Percentiles rank a stretch among this genome's conserved stretches.
Evolutionary conservation across 2,113 vertebrate species (phyloP).

Genomic region (Syrmaticus mikado): DNA sequence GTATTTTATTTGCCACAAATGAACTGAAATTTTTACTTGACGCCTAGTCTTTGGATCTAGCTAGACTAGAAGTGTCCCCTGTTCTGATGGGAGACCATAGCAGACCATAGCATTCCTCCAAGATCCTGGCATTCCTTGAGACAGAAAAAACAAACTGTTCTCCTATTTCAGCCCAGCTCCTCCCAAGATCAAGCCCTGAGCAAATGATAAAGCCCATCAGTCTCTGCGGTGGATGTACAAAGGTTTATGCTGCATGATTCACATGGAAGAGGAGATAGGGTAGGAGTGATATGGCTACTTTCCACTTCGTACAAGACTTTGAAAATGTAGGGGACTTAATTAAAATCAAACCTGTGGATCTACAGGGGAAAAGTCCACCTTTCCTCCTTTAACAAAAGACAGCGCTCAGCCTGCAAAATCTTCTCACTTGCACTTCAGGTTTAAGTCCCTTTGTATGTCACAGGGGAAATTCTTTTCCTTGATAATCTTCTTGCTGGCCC

Average conservation of each 20-base stretch:
- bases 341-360: neutral
- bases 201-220: neutral
- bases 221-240: neutral
- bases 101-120: neutral
- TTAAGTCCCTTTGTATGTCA: slow-evolving; percentile 39
- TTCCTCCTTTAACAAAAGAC: slow-evolving; percentile 6
- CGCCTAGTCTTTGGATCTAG: neutral
- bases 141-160: neutral
- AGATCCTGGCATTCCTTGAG: neutral
- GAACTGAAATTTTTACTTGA: neutral
- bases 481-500: slow-evolving; percentile 49
- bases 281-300: neutral
- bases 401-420: neutral
- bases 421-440: neutral
- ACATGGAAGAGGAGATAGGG: neutral
- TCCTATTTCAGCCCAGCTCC: neutral
- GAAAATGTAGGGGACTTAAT: neutral
- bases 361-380: neutral
- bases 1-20: neutral
- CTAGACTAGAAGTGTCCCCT: neutral
- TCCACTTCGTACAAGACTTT: neutral
- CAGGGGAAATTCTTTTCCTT: slow-evolving; percentile 33
- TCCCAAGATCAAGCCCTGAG: neutral
- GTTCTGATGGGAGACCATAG: neutral
- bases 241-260: neutral